These are phyloP conservation scores for Pangasius djambal DNA, from an alignment of 2,797 vertebrate genomes.

Conservation along the genomic window DNA sequence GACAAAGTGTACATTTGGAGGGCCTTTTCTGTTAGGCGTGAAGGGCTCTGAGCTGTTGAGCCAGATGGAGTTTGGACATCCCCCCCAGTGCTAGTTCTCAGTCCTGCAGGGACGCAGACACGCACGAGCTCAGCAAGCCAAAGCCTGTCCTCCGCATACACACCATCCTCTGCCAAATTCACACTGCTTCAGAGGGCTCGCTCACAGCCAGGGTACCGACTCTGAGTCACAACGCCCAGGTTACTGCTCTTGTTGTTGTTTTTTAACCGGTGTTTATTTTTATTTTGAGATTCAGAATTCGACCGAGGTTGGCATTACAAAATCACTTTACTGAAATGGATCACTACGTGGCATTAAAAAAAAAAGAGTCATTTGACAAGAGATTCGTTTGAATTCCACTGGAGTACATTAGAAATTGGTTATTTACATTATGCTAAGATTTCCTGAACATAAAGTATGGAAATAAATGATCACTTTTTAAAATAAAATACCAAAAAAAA, in stretches of 20 bases:
- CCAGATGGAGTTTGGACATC: conserved; percentile 62
- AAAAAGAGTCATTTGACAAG: neutral
- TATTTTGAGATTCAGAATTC: neutral
- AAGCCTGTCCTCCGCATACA: conserved; percentile 58
- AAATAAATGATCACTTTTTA: neutral
- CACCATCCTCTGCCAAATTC: conserved; percentile 68
- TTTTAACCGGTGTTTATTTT: conserved; percentile 43
- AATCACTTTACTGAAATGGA: neutral
- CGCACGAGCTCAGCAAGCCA: conserved; percentile 58
- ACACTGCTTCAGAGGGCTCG: conserved; percentile 67
- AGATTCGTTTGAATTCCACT: neutral
- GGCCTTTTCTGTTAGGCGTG: conserved; percentile 45
- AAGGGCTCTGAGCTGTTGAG: conserved; percentile 47
- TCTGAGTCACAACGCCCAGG: conserved; percentile 63
- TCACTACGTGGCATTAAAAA: neutral
- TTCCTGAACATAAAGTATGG: neutral
- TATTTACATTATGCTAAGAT: neutral
- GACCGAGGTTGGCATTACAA: neutral
- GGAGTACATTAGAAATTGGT: neutral
- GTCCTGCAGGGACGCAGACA: conserved; percentile 61
- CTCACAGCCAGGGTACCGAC: conserved; percentile 71
- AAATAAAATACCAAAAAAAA: neutral
- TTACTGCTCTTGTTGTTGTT: conserved; percentile 55
- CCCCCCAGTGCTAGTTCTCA: conserved; percentile 58
- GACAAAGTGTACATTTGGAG: conserved; percentile 36